These are phyloP conservation scores for Neodon shergylaensis DNA, from an alignment of 2,113 vertebrate species.

Conservation along the genomic window DNA sequence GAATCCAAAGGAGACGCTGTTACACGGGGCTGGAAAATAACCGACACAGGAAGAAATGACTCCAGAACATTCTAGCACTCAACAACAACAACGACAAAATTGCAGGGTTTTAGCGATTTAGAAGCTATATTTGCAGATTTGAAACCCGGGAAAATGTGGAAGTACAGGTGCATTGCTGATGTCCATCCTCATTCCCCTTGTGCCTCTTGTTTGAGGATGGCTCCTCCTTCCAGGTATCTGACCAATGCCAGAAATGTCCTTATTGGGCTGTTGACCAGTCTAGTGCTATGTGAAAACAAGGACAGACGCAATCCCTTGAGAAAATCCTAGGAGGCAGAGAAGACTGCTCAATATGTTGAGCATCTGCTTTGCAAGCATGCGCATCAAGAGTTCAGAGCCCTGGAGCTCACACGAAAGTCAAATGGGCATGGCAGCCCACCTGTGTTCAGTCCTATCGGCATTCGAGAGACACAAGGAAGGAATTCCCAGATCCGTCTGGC, in stretches of 20 bases:
- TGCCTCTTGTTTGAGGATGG: too few relatives aligned
- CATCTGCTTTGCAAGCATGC: not conserved
- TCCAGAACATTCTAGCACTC: not conserved
- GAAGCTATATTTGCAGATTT: not conserved
- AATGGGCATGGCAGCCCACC: not conserved
- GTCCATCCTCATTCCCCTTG: not conserved
- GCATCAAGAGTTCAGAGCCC: not conserved
- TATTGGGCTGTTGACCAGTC: not conserved
- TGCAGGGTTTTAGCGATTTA: not conserved
- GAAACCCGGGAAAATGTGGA: not conserved
- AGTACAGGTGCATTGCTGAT: not conserved
- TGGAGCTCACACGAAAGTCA: not conserved
- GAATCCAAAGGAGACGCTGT: conserved; percentile 70
- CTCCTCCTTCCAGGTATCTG: not conserved
- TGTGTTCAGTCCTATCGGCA: not conserved
- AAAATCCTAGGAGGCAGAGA: not conserved
- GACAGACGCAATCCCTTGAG: not conserved
- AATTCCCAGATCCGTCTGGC: not conserved
- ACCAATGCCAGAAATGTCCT: not conserved
- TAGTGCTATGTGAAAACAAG: not conserved
- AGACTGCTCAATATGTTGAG: not conserved
- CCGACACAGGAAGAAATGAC: not conserved
- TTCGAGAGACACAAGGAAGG: not conserved
- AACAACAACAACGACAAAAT: not conserved
- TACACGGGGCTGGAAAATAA: conserved; percentile 65